A percentile compares a stretch with the other conserved stretches of the same genome.
Conservation (phyloP, 2,113 vertebrate species). For the Monarcha castaneiventris region DNA sequence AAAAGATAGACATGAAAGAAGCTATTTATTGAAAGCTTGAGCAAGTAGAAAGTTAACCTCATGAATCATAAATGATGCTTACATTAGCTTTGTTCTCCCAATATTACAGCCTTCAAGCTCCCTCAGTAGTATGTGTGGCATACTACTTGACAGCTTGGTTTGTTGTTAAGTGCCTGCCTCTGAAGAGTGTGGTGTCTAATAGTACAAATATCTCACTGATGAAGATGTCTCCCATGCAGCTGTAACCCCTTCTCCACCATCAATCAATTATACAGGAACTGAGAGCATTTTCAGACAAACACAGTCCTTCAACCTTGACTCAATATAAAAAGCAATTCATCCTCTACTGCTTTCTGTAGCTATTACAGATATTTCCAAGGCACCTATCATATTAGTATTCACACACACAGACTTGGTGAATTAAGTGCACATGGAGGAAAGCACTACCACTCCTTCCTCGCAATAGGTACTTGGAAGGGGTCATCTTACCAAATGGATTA, state of each 20-base stretch:
- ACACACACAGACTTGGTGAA: not conserved
- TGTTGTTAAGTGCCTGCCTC: not conserved
- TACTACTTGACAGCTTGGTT: not conserved
- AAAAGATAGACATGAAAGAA: not conserved
- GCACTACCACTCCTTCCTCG: not conserved
- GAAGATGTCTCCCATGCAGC: not conserved
- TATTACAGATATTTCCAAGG: not conserved
- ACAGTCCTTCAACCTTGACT: not conserved
- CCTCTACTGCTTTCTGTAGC: not conserved
- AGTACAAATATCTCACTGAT: not conserved
- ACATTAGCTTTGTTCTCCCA: not conserved
- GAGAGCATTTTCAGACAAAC: not conserved
- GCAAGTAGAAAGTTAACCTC: constrained; percentile 1
- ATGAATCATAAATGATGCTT: constrained; percentile 18
- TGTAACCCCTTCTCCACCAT: not conserved
- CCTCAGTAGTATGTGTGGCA: not conserved
- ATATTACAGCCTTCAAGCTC: not conserved
- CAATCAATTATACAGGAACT: not conserved
- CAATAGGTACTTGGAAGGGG: not conserved
- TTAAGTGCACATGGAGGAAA: not conserved
- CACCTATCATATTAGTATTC: not conserved
- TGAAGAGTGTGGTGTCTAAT: not conserved
- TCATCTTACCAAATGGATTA: not conserved
- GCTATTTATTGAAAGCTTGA: not conserved
- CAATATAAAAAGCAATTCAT: not conserved